A percentile compares a stretch with the other conserved stretches of the same genome.
Evolutionary conservation across 2,888 invertebrate species (phyloP).

Genomic region (Ophion ellenae): DNA sequence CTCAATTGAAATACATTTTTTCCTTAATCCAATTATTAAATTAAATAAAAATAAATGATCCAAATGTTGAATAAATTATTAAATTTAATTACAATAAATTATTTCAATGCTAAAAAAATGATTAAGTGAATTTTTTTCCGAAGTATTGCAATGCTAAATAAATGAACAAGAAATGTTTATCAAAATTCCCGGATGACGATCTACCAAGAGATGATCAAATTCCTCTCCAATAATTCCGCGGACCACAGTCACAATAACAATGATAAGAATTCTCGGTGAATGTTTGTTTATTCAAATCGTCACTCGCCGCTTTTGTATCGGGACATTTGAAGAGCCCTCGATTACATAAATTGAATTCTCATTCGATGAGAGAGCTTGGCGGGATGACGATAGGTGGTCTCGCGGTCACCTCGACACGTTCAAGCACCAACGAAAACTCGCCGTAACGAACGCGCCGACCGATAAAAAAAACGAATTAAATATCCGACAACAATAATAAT

Average conservation of each 20-base stretch:
- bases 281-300: conserved; percentile 19
- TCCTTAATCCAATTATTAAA: not conserved
- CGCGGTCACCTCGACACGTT: conserved; percentile 36
- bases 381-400: conserved; percentile 61
- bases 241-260: not conserved
- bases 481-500: conserved; percentile 68
- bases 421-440: conserved; percentile 1
- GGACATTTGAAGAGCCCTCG: conserved; percentile 8
- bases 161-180: too few relatives aligned
- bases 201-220: not conserved
- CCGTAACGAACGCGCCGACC: not conserved
- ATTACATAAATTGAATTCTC: conserved; percentile 14
- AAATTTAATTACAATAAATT: not conserved
- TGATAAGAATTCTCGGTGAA: not conserved
- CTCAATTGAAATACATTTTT: not conserved
- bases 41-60: not conserved
- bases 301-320: not conserved
- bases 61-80: not conserved
- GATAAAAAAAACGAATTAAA: conserved; percentile 1
- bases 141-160: not conserved
- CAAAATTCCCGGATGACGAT: too few relatives aligned
- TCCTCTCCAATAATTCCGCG: not conserved
- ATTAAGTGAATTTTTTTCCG: not conserved
- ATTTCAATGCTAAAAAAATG: not conserved
- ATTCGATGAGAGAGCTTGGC: conserved; percentile 11